Evolutionary conservation across 1,140 invertebrate species (phyloP), one percentile per base, ranked within the genome.

Genomic region (Nymphalis io): DNA sequence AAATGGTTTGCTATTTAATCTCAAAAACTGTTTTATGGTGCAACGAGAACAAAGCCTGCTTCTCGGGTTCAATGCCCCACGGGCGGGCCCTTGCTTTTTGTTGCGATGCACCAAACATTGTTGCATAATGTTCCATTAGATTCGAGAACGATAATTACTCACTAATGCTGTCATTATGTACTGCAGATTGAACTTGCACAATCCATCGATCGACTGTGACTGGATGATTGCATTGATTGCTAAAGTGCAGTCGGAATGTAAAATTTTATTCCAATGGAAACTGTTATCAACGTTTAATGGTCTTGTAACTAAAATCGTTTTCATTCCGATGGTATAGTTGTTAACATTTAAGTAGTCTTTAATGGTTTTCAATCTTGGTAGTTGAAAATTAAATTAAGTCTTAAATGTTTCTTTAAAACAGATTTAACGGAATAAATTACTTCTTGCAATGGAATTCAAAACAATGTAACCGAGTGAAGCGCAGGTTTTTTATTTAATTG

Each of bases 121-220:
- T 63, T 63, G 46, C 60, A 63, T 38, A 63, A 63, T 51, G 27
- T 38, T 51, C 60, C 48, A 53, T 63, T 63, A 33, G 60, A 53
- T 33, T 23, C n/a, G 44, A 38, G 38, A 13, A 48, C n/a, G 27
- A 11, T 39, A 63, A 63, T 53, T 63, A 51, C 46, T 44, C 23
- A 20, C 20, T 33, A 33, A 33, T 33, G 27, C 27, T 33, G 21
- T 27, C 46, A 39, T 53, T 62, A 62, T 62, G n/a, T 18, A 27
- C 51, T 46, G n/a, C 16, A 63, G 46, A 63, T 63, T 39, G 60
- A 51, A 51, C 53, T 53, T 63, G 60, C 48, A 46, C 60, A 53
- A 63, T 63, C 3, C 23, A 12, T 18, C 27, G 27, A 33, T 8
- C 10, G 27, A 33, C 27, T 0, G 27, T 33, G 27, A 33, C 10